Conservation (phyloP, 2,113 vertebrate genomes). For the Thomomys bottae region DNA sequence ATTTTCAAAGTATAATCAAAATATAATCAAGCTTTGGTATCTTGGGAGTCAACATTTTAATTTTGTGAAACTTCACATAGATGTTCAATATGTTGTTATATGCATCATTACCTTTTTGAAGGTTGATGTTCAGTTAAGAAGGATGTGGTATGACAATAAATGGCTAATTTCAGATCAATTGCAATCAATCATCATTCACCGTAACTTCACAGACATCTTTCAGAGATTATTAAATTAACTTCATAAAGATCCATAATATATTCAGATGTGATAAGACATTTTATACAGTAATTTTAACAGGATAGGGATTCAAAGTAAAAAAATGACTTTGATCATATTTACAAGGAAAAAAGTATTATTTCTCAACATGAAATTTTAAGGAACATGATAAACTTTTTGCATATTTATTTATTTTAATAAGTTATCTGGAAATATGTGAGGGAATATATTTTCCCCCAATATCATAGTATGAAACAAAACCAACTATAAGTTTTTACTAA, state of each 20-base stretch:
- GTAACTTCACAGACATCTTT: slow-evolving; percentile 24
- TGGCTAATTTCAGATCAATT: slow-evolving; percentile 69
- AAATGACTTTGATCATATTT: slow-evolving; percentile 30
- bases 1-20: slow-evolving; percentile 33
- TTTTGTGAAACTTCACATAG: slow-evolving; percentile 49
- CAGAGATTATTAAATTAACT: slow-evolving; percentile 38
- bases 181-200: slow-evolving; percentile 55
- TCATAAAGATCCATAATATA: slow-evolving; percentile 46
- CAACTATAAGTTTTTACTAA: neutral
- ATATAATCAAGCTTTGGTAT: slow-evolving; percentile 38
- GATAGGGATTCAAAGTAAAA: slow-evolving; percentile 43
- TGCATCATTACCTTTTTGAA: slow-evolving; percentile 39
- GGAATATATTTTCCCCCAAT: neutral
- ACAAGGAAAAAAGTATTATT: neutral
- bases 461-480: neutral
- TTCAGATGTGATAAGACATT: neutral
- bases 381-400: neutral
- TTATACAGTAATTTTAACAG: slow-evolving; percentile 26
- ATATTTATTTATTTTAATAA: neutral
- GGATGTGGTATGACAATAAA: slow-evolving; percentile 31
- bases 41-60: slow-evolving; percentile 30
- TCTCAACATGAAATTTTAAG: neutral
- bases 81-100: neutral
- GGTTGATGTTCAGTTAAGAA: slow-evolving; percentile 45
- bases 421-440: neutral